These are phyloP conservation scores for Varecia variegata DNA, from an alignment of 2,797 vertebrate species.

Conservation along the genomic window DNA sequence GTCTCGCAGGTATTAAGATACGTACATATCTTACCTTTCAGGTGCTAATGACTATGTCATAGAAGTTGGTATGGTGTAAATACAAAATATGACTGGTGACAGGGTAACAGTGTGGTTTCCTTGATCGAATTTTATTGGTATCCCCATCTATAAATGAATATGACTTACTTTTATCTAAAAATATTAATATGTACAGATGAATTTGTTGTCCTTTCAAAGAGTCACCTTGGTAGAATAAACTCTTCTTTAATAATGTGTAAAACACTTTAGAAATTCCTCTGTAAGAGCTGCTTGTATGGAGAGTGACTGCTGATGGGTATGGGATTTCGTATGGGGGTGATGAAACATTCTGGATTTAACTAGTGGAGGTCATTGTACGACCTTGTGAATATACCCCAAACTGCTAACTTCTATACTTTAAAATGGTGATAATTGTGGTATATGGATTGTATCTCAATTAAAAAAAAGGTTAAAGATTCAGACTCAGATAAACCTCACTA, in stretches of 20 bases:
- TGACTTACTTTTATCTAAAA: conserved; percentile 16
- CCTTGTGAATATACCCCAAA: not conserved
- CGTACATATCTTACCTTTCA: not conserved
- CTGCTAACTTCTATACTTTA: not conserved
- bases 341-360: not conserved
- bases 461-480: not conserved
- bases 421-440: not conserved
- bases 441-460: not conserved
- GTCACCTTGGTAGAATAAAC: not conserved
- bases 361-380: not conserved
- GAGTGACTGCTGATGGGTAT: not conserved
- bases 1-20: not conserved
- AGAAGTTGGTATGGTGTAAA: not conserved
- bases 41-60: not conserved
- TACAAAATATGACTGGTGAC: not conserved
- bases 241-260: not conserved
- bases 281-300: not conserved
- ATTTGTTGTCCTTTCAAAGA: not conserved
- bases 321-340: not conserved
- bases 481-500: not conserved
- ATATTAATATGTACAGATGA: not conserved
- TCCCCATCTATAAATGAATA: not conserved
- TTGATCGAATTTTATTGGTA: not conserved
- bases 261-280: not conserved
- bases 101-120: not conserved